phyloP scores from a whole-genome alignment of 2,113 vertebrate genomes.

The Isichthys henryi region DNA sequence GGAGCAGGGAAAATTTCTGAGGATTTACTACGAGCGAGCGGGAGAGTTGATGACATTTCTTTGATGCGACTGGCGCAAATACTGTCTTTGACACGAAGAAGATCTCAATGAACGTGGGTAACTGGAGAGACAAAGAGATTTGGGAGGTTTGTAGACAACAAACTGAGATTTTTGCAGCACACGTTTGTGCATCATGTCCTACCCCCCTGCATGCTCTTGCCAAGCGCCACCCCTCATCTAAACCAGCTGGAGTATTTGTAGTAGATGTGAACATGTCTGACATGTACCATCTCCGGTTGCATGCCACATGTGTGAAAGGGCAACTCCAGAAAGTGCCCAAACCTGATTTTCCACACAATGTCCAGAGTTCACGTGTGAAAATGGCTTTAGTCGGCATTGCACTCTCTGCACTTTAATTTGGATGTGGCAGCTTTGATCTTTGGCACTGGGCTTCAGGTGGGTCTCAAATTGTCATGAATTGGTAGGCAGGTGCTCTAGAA shows the following conservation, averaged over 20 bases:
- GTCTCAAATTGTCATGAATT: not conserved
- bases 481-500: not conserved
- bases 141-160: not conserved
- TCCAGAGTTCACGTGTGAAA: not conserved
- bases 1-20: not conserved
- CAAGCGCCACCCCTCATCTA: not conserved
- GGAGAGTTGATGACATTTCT: not conserved
- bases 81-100: not conserved
- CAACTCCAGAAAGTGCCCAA: not conserved
- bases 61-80: not conserved
- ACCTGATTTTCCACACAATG: not conserved
- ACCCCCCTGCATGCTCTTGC: not conserved
- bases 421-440: not conserved
- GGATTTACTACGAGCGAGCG: not conserved
- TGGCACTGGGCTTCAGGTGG: not conserved
- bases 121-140: not conserved
- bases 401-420: not conserved
- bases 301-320: not conserved
- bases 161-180: not conserved
- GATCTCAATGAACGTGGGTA: not conserved
- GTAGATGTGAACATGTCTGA: not conserved
- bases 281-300: not conserved
- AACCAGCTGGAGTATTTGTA: not conserved
- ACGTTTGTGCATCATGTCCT: not conserved
- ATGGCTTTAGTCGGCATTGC: not conserved